Evolutionary conservation across 2,113 vertebrate species (phyloP), one percentile per base, ranked within the genome.

Genomic region (Gallinago media): DNA sequence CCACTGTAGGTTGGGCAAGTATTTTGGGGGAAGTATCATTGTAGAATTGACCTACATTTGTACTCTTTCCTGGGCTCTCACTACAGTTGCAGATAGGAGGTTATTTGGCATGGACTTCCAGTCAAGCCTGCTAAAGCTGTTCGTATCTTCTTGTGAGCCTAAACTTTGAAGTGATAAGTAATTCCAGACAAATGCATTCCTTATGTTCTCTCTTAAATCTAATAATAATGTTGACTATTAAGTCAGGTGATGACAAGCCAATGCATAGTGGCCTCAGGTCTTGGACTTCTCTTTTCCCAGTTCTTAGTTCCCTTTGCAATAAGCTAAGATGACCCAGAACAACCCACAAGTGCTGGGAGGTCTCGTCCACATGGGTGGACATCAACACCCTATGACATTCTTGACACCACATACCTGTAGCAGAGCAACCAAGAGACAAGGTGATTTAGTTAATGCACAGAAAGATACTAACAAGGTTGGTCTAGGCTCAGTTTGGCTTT

Each of bases 111-210:
- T 18, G 44, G 19, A 40, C 71, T 65, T 54, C 58, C 82, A 85
- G 67, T 36, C 82, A 74, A 73, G 86, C 92, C 91, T 86, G 88
- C 83, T 94, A 93, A 91, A 94, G 83, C 76, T 88, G 79, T 54
- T 94, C 67, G 5, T 83, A 80, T 91, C 92, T 94, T 84, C 88
- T 90, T 1, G 11, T 4, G 31, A 96, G 72, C 90, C 85, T 61
- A 67, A 50, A 15, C 86, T 84, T 86, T 32, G 5, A 93, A 90
- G 91, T 74, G 94, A 90, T 90, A 93, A 97, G 76, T 96, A 90
- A 94, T 94, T 94, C 94, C 94, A 94, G 95, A 93, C 95, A 96
- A 96, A 95, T 92, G 61, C 31, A 78, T 93, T 96, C 92, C 95
- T 94, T 86, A 97, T 96, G 91, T 81, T 95, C 52, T 81, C 90